Evolutionary conservation across 2,888 invertebrate genomes (phyloP).

Genomic region (Sphaerophoria rueppellii): DNA sequence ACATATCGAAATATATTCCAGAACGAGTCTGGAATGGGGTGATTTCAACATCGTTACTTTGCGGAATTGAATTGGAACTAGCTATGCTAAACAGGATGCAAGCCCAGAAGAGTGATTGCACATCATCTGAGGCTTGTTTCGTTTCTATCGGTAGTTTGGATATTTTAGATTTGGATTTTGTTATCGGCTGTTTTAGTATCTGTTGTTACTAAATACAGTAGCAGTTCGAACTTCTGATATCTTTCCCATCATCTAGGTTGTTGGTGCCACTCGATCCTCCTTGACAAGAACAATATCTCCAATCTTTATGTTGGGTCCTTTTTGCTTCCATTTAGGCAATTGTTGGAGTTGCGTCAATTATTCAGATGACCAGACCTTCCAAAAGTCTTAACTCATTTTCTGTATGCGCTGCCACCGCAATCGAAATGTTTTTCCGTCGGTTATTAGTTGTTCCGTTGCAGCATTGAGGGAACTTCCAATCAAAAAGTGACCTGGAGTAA

Average conservation of each 20-base stretch:
- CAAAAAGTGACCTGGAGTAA: too few species aligned
- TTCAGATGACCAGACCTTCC: conserved; percentile 45
- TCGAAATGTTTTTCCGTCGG: conserved; percentile 39
- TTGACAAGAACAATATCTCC: conserved; percentile 40
- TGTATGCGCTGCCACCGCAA: conserved; percentile 33
- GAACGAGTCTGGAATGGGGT: conserved; percentile 2
- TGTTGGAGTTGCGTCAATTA: conserved; percentile 32
- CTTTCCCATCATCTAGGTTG: conserved; percentile 38
- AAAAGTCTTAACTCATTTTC: conserved; percentile 37
- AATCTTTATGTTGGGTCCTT: conserved; percentile 6
- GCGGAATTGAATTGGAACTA: not conserved
- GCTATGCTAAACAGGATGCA: not conserved
- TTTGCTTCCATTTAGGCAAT: conserved; percentile 22
- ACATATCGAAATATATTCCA: conserved; percentile 28
- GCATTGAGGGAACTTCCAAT: conserved; percentile 41
- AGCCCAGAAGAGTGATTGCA: not conserved
- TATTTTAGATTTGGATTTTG: too few species aligned
- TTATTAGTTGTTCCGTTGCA: conserved; percentile 14
- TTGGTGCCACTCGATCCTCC: conserved; percentile 17
- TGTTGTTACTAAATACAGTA: not conserved
- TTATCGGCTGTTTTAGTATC: not conserved
- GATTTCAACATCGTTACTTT: not conserved
- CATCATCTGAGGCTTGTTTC: not conserved
- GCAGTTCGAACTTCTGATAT: conserved; percentile 10
- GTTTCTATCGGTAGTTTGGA: not conserved